These are phyloP conservation scores for Papilio xuthus DNA, from an alignment of 1,140 invertebrate genomes.

Conservation along the genomic window DNA sequence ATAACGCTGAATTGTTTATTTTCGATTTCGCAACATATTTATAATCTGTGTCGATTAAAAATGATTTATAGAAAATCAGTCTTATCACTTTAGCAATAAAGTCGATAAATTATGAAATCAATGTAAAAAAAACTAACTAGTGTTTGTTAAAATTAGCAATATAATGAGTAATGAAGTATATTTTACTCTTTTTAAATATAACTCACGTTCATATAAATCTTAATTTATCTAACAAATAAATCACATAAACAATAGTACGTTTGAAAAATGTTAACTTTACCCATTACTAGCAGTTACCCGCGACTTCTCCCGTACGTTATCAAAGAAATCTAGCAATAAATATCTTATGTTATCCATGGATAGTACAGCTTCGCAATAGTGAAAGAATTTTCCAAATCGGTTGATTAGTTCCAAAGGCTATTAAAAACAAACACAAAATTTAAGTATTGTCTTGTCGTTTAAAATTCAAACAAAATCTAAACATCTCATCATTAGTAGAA, in stretches of 20 bases:
- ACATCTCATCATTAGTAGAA: background rate
- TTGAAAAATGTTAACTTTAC: too few species aligned
- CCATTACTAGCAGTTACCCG: too few species aligned
- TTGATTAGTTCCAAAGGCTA: too few species aligned
- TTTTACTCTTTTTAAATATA: background rate
- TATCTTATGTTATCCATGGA: too few species aligned
- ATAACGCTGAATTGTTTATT: background rate
- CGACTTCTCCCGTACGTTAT: too few species aligned
- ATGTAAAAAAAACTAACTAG: background rate
- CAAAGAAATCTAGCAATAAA: too few species aligned
- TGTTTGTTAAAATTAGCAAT: background rate
- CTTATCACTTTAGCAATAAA: background rate
- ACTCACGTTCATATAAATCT: background rate
- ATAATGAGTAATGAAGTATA: background rate
- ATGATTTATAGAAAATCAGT: background rate
- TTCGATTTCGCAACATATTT: background rate
- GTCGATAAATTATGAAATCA: background rate
- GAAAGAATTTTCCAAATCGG: too few species aligned
- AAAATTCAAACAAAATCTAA: background rate
- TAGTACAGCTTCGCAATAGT: too few species aligned
- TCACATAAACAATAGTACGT: too few species aligned
- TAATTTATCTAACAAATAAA: background rate
- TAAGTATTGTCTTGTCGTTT: too few species aligned
- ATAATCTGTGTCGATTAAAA: background rate
- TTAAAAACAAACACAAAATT: too few species aligned